These are phyloP conservation scores for Nerophis ophidion DNA, from an alignment of 2,113 vertebrate genomes.

Conservation along the genomic window DNA sequence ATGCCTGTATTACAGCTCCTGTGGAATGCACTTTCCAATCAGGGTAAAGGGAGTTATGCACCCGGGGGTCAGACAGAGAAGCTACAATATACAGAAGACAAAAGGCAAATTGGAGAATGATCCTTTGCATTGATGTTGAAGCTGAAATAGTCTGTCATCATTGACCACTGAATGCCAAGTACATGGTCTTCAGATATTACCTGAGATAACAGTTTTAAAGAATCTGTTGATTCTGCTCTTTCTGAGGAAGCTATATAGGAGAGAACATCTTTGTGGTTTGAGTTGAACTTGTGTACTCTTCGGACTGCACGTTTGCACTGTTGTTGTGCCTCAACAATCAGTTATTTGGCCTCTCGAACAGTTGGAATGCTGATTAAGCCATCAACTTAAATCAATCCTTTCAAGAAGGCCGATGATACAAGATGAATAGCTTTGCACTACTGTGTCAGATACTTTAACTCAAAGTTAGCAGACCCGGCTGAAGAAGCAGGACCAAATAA, in stretches of 20 bases:
- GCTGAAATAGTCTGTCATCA: not conserved
- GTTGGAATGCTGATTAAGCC: not conserved
- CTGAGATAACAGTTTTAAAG: too few species aligned
- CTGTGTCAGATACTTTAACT: not conserved
- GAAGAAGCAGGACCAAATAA: not conserved
- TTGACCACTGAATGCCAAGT: not conserved
- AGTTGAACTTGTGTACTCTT: not conserved
- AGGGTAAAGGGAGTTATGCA: not conserved
- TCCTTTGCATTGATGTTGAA: not conserved
- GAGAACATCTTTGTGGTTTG: not conserved
- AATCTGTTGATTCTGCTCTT: not conserved
- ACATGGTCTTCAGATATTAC: not conserved
- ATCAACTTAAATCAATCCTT: not conserved
- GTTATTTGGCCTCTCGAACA: not conserved
- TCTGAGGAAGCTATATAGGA: not conserved
- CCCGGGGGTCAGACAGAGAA: not conserved
- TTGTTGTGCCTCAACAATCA: not conserved
- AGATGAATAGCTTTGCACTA: not conserved
- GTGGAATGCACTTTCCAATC: not conserved
- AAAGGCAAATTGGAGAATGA: not conserved
- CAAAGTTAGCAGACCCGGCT: not conserved
- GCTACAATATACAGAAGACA: not conserved
- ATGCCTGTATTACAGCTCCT: constrained; percentile 1
- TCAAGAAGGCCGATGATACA: not conserved
- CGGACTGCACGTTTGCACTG: not conserved